These are phyloP conservation scores for Centropyge bicolor DNA, from an alignment of 2,797 vertebrate species.

Conservation along the genomic window DNA sequence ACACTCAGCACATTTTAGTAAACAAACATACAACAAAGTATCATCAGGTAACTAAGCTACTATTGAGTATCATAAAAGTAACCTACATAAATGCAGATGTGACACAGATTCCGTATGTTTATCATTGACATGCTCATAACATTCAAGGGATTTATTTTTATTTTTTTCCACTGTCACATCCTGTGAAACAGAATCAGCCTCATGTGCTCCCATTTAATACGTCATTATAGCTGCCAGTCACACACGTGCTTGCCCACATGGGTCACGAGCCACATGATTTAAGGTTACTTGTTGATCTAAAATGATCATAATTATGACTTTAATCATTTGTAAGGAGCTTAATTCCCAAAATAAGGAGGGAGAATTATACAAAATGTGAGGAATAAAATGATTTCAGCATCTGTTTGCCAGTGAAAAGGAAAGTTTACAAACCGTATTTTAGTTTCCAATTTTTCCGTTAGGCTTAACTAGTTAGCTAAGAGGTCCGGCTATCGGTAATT, in stretches of 20 bases:
- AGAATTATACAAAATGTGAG: not conserved
- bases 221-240: conserved; percentile 3
- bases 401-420: not conserved
- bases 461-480: not conserved
- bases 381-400: not conserved
- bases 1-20: not conserved
- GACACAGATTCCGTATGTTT: not conserved
- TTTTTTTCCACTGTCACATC: not conserved
- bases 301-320: not conserved
- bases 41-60: not conserved
- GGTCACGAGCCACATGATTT: not conserved
- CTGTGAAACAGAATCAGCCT: not conserved
- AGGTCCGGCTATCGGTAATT: too few species aligned
- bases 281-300: not conserved
- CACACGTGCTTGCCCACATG: not conserved
- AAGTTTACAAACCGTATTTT: not conserved
- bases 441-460: accelerated
- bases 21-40: not conserved
- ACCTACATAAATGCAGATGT: not conserved
- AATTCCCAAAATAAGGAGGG: not conserved
- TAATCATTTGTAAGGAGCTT: not conserved
- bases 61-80: not conserved
- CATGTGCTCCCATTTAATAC: conserved; percentile 23
- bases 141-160: not conserved
- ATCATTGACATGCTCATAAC: not conserved